Conservation (phyloP, 1,140 invertebrate genomes). For the Aphelenchoides fujianensis region DNA sequence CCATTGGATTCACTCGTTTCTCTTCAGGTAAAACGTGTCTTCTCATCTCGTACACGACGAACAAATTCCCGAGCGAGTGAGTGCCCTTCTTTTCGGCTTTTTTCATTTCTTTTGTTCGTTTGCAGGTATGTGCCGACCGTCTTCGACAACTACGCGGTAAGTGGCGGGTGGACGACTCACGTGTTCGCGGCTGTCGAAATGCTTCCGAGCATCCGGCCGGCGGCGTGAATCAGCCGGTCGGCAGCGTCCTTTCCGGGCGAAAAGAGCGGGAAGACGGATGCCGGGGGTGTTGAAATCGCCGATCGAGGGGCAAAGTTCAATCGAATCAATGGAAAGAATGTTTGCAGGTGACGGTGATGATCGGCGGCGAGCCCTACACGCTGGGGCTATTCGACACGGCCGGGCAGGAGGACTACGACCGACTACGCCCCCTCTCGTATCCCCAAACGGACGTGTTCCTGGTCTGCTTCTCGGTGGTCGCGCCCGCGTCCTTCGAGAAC, state of each 20-base stretch:
- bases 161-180: slow-evolving; percentile 25
- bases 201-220: no score
- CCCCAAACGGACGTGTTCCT: slow-evolving; percentile 98
- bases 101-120: no score
- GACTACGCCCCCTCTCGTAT: slow-evolving; percentile 91
- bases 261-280: no score
- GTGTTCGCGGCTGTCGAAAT: no score
- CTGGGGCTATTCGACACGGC: slow-evolving; percentile 95
- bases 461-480: slow-evolving; percentile 96
- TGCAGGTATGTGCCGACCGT: slow-evolving; percentile 93
- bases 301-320: no score
- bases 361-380: slow-evolving; percentile 87
- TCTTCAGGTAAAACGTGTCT: slow-evolving; percentile 91
- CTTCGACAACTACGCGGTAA: slow-evolving; percentile 63
- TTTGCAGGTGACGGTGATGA: slow-evolving; percentile 63
- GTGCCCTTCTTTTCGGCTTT: no score
- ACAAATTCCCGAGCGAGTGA: slow-evolving; percentile 90
- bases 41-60: slow-evolving; percentile 76
- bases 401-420: slow-evolving; percentile 70
- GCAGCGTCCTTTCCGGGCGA: no score
- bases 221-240: no score
- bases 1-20: slow-evolving; percentile 68
- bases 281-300: no score
- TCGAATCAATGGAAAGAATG: no score
- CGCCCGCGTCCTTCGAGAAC: slow-evolving; percentile 98